A percentile compares a stretch with the other conserved stretches of the same genome.
These are phyloP conservation scores for Mycteria americana DNA, from an alignment of 2,797 vertebrate species.

Conservation along the genomic window DNA sequence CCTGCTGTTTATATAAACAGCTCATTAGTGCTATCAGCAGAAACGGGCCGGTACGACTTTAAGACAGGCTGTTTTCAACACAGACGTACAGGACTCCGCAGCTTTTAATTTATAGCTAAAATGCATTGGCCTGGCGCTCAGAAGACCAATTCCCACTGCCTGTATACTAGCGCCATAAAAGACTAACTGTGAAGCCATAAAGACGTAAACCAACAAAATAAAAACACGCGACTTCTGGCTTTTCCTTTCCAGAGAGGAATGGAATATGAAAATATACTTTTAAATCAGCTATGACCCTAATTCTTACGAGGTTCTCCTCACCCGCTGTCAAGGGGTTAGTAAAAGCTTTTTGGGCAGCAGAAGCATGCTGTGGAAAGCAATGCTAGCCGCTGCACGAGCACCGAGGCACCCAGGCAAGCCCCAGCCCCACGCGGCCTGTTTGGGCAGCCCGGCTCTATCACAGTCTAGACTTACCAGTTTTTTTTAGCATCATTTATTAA, in stretches of 20 bases:
- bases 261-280: not conserved
- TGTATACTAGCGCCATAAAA: not conserved
- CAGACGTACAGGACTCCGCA: not conserved
- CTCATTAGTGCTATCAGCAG: not conserved
- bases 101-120: not conserved
- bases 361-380: not conserved
- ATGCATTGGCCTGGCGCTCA: not conserved
- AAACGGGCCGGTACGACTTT: not conserved
- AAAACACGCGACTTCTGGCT: not conserved
- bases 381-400: not conserved
- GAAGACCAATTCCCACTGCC: not conserved
- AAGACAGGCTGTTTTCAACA: not conserved
- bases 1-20: constrained; percentile 3
- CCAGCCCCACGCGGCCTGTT: not conserved
- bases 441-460: not conserved
- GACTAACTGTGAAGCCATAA: not conserved
- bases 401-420: not conserved
- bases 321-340: not conserved
- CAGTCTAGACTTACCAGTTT: accelerated
- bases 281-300: not conserved
- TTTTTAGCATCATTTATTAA: not conserved
- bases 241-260: not conserved
- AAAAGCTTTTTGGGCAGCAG: not conserved
- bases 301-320: not conserved
- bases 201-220: not conserved